Percentiles rank a stretch among this genome's conserved stretches.
Conservation (phyloP, 2,888 invertebrate genomes). For the Protonemura montana region DNA sequence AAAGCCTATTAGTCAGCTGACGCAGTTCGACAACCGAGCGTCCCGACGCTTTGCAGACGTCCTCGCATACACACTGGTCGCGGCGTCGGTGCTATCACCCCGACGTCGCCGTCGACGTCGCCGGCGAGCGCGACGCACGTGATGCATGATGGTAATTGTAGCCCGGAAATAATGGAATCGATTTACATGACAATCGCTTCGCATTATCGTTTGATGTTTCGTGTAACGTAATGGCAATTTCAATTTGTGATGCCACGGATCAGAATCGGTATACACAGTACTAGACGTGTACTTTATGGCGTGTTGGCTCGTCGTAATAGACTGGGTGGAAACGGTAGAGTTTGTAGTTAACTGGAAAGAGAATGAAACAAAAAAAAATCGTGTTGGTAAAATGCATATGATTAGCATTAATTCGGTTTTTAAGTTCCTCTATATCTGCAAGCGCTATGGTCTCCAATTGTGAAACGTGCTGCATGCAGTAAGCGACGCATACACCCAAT, state of each 20-base stretch:
- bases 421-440: not conserved
- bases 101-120: not conserved
- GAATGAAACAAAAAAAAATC: not conserved
- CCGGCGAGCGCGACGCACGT: not conserved
- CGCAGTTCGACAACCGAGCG: not conserved
- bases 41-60: not conserved
- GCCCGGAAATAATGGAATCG: slow-evolving; percentile 44
- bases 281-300: not conserved
- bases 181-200: slow-evolving; percentile 44
- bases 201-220: slow-evolving; percentile 45
- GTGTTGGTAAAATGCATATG: not conserved
- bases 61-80: not conserved
- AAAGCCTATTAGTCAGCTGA: not conserved
- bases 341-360: not conserved
- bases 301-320: not conserved
- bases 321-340: not conserved
- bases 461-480: not conserved
- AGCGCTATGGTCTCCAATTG: not conserved
- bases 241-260: slow-evolving; percentile 40
- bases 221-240: slow-evolving; percentile 46
- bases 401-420: not conserved
- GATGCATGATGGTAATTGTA: slow-evolving; percentile 35
- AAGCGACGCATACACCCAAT: not conserved
- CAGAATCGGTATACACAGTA: not conserved
- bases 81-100: not conserved